Percentiles rank a stretch among this genome's conserved stretches.
Evolutionary conservation across 2,888 invertebrate species (phyloP).

Genomic region (Pollenia amentaria): DNA sequence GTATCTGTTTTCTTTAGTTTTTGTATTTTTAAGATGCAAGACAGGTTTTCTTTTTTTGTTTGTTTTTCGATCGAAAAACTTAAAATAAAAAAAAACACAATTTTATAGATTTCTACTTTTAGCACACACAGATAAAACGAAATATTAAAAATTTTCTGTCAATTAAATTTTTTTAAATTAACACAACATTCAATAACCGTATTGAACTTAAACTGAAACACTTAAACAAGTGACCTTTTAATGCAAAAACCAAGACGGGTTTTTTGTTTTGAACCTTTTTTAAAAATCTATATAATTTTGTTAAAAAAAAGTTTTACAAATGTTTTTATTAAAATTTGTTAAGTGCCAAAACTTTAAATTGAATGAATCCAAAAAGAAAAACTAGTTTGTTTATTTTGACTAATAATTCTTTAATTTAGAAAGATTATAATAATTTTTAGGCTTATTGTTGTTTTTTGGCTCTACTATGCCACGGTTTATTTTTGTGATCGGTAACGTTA

Average conservation of each 20-base stretch:
- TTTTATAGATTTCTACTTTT: conserved; percentile 64
- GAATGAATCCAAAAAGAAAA: background rate
- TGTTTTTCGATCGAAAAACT: background rate
- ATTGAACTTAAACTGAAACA: conserved; percentile 34
- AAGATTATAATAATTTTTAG: conserved; percentile 12
- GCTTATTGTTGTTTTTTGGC: background rate
- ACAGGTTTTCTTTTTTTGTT: conserved; percentile 66
- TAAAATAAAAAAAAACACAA: conserved; percentile 12
- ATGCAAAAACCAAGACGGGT: conserved; percentile 51
- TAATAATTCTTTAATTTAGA: background rate
- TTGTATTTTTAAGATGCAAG: conserved; percentile 58
- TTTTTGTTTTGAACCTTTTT: conserved; percentile 31
- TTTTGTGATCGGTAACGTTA: background rate
- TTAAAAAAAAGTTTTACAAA: background rate
- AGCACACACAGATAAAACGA: conserved; percentile 53
- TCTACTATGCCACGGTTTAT: conserved; percentile 36
- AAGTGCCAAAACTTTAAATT: conserved; percentile 1
- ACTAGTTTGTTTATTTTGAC: conserved; percentile 39
- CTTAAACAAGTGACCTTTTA: conserved; percentile 72
- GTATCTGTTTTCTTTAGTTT: conserved; percentile 22
- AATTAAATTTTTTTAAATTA: conserved; percentile 21
- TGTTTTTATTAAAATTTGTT: background rate
- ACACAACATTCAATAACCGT: conserved; percentile 37
- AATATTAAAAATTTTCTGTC: conserved; percentile 24
- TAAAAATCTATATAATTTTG: background rate